phyloP scores from a whole-genome alignment of 92 coral and sea anemone species.

The Phenganax marumi region DNA sequence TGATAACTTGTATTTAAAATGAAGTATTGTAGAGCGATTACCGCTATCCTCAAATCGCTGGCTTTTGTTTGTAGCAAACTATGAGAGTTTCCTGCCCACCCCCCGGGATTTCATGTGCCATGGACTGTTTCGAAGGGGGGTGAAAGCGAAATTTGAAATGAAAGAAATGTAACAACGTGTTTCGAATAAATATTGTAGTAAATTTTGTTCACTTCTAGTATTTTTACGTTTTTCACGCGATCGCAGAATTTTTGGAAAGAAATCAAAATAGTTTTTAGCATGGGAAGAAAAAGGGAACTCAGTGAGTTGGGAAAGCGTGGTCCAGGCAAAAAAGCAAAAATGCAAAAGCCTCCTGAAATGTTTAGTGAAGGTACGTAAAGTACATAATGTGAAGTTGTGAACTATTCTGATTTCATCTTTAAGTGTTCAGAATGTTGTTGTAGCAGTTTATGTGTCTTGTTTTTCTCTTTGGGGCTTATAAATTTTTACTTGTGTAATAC shows the following conservation, averaged over 20 bases:
- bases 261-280: constrained; percentile 7
- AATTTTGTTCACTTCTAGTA: background rate
- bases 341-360: constrained; percentile 54
- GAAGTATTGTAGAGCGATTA: too few species aligned
- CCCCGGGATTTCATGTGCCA: background rate
- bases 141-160: background rate
- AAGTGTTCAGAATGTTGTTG: background rate
- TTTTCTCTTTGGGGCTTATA: too few species aligned
- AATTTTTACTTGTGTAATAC: too few species aligned
- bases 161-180: constrained; percentile 8
- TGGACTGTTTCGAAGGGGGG: background rate
- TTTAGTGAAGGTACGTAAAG: background rate
- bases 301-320: constrained; percentile 69
- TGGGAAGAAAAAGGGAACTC: constrained; percentile 63
- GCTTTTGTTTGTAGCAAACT: too few species aligned
- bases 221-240: background rate
- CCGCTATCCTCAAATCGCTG: too few species aligned
- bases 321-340: constrained; percentile 89
- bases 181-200: background rate
- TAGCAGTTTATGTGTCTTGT: background rate
- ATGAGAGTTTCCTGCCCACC: too few species aligned
- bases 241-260: background rate
- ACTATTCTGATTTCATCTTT: background rate
- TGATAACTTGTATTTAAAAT: too few species aligned
- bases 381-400: background rate